Base-by-base conservation (phyloP, 1,140 invertebrate genomes). In the Drosophila ambigua region DNA sequence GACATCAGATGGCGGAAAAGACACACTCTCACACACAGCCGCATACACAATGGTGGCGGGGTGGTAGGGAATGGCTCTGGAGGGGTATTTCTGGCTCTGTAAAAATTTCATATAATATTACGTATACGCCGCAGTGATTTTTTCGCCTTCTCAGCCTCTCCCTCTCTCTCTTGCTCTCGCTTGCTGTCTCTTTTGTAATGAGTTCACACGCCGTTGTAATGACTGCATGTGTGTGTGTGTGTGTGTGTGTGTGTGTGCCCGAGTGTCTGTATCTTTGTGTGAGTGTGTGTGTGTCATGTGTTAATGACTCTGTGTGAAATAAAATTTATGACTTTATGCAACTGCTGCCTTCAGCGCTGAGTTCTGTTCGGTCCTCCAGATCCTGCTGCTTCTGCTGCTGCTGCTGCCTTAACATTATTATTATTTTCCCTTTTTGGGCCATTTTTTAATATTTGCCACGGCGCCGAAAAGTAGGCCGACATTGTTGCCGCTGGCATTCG, bases 241-340 rank as follows among this genome's bases (percentile, higher is more conserved):
- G 58, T 68, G 16, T 51, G 35, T 54, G 58, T 68, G 16, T 51
- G 35, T 54, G 4, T 43, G 31, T 41, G 20, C 20, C 20, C 20
- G 20, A 20, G 20, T 20, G 9, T 1, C 0, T 44, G 26, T 51
- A 20, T 52, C 35, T 58, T 28, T 54, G 45, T 59, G 31, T 53
- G 31, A 59, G 64, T 53, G 31, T 61, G 64, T 77, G 58, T 79
- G 79, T 88, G 79, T 88, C 83, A 88, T 79, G 83, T 88, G 83
- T 88, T 88, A 88, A 88, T 88, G 83, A 88, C 84, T 88, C 79
- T 88, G 76, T 88, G 83, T 63, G 83, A 89, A 88, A 88, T 88
- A 79, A 88, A 88, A 88, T 88, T 88, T 88, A 88, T 88, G 83
- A 88, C 83, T 88, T 88, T 79, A 83, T 88, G 82, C 82, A 85